Evolutionary conservation across 2,113 vertebrate genomes (phyloP), one percentile per base, ranked within the genome.

Genomic region (Astatoreochromis straeleni): DNA sequence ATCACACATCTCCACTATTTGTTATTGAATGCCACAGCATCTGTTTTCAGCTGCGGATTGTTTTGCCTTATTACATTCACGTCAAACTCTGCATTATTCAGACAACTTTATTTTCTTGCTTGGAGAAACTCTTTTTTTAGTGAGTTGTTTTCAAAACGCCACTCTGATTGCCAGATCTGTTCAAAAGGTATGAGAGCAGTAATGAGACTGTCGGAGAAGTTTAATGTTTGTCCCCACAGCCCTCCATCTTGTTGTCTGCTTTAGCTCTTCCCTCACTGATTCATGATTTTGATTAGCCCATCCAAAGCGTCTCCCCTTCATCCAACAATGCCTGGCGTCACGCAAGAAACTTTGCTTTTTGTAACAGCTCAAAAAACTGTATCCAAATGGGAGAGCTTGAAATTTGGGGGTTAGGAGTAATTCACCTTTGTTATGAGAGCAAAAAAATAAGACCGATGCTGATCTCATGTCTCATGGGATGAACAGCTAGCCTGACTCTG

Each of bases 141-240:
- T 40, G 83, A 86, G 86, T 81, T 24, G 73, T 82, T 92, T 89
- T 90, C 70, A 92, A 92, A 92, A 87, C 75, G 83, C 70, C 88
- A 87, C 87, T 81, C 68, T 80, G 84, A 88, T 92, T 89, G 89
- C 79, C 85, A 54, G 87, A 83, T 89, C 80, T 89, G 88, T 86
- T 92, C 45, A 86, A 63, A 90, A 87, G 81, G 75, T 81, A 87
- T 29, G 83, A 70, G 65, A 54, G 26, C 86, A 65, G 87, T 84
- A 87, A 93, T 91, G 79, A 92, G 87, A 84, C 31, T 14, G 73
- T 85, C 85, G 81, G 83, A 86, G 57, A 81, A 84, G 58, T 81
- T 86, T 35, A 85, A 87, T 84, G 82, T 91, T 79, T 79, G 82
- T 63, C 55, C 65, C 24, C 35, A n/a, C 29, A 21, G 78, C 51